Conservation (phyloP, 2,113 vertebrate genomes). For the Xyrauchen texanus region DNA sequence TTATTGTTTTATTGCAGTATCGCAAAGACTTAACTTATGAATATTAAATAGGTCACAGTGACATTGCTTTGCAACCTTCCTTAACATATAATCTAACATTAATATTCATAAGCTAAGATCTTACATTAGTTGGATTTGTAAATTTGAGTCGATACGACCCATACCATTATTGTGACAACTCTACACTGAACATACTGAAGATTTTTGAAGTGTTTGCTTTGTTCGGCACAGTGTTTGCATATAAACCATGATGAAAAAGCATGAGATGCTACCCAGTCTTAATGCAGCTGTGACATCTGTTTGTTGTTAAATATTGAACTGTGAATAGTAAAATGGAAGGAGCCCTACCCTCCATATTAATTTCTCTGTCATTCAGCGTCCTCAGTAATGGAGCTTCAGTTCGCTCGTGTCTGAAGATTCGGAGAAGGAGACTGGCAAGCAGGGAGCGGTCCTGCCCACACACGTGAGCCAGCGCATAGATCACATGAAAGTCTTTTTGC, state of each 20-base stretch:
- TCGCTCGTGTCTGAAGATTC: constrained; percentile 93
- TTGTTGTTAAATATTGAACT: not conserved
- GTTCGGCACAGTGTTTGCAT: not conserved
- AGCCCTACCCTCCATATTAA: constrained; percentile 89
- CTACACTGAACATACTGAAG: not conserved
- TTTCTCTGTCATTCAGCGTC: constrained; percentile 94
- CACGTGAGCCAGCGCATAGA: constrained; percentile 93
- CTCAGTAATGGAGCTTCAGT: constrained; percentile 88
- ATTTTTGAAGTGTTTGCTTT: not conserved
- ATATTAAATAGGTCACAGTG: not conserved
- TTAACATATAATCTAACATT: not conserved
- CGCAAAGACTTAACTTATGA: not conserved
- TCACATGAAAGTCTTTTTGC: constrained; percentile 92
- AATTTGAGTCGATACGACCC: not conserved
- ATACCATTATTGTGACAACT: not conserved
- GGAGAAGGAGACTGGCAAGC: constrained; percentile 89
- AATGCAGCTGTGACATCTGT: not conserved
- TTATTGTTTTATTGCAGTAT: too few relatives aligned
- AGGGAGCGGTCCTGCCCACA: constrained; percentile 95
- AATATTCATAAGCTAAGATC: not conserved
- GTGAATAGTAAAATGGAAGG: not conserved
- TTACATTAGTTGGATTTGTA: not conserved
- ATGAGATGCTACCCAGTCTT: not conserved
- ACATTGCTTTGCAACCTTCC: not conserved
- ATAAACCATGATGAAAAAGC: constrained; percentile 9